Evolutionary conservation across 2,113 vertebrate species (phyloP).

Genomic region (Calidris pugnax): DNA sequence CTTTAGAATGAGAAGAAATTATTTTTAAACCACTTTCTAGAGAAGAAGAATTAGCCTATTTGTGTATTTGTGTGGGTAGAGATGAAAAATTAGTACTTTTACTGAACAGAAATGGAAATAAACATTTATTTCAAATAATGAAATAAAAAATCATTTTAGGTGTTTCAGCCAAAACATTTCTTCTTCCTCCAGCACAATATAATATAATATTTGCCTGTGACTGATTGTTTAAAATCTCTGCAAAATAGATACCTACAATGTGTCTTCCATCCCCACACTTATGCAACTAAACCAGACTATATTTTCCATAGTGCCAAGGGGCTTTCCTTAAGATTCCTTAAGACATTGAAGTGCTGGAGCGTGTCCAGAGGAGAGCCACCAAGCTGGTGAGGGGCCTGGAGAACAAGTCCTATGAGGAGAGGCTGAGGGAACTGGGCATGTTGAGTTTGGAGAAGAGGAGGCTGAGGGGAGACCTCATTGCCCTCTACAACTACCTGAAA

Average conservation of each 20-base stretch:
- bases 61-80: not conserved
- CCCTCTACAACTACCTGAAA: no score
- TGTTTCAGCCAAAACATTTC: not conserved
- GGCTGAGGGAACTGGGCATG: no score
- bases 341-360: no score
- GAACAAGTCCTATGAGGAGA: no score
- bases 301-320: not conserved
- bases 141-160: not conserved
- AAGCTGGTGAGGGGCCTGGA: no score
- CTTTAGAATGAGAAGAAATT: not conserved
- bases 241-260: not conserved
- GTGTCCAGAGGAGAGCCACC: no score
- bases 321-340: not conserved
- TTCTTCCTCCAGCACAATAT: not conserved
- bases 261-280: not conserved
- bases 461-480: no score
- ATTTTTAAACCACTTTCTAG: not conserved
- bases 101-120: not conserved
- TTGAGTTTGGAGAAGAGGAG: no score
- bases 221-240: not conserved
- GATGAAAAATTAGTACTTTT: not conserved
- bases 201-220: not conserved
- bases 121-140: not conserved
- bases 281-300: accelerated
- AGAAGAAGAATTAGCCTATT: not conserved